Conservation (phyloP, 1,140 invertebrate genomes). For the Drosophila subobscura region DNA sequence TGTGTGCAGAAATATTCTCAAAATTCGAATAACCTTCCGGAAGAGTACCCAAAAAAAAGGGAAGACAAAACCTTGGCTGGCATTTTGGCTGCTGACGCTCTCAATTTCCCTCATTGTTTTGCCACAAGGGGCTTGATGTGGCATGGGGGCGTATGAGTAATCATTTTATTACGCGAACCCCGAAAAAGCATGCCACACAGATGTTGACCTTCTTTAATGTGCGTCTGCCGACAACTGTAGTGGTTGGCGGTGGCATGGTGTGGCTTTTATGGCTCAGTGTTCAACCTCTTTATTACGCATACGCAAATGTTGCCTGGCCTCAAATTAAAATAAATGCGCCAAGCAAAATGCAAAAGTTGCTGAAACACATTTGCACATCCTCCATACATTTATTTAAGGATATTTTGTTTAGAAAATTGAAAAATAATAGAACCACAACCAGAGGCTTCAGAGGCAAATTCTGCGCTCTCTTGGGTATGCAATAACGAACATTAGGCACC, state of each 20-base stretch:
- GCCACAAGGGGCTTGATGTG: background rate
- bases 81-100: slow-evolving; percentile 49
- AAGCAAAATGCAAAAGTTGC: slow-evolving; percentile 37
- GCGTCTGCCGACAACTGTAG: background rate
- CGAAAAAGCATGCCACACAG: slow-evolving; percentile 46
- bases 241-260: background rate
- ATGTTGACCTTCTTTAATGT: slow-evolving; percentile 28
- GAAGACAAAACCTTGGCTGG: slow-evolving; percentile 11
- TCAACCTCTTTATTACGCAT: slow-evolving; percentile 51
- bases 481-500: no score
- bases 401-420: slow-evolving; percentile 25
- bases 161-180: slow-evolving; percentile 71
- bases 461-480: no score
- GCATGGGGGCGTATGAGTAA: slow-evolving; percentile 64
- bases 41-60: slow-evolving; percentile 11
- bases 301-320: slow-evolving; percentile 60
- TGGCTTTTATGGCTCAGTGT: slow-evolving; percentile 45
- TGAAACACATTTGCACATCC: slow-evolving; percentile 39
- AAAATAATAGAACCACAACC: slow-evolving; percentile 37
- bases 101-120: slow-evolving; percentile 47
- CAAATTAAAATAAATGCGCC: slow-evolving; percentile 69
- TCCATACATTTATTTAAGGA: slow-evolving; percentile 45
- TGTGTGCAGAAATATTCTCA: no score
- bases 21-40: no score
- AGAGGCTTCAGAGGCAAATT: no score